These are phyloP conservation scores for Microdon myrmicae DNA, from an alignment of 2,888 invertebrate genomes.

Conservation along the genomic window DNA sequence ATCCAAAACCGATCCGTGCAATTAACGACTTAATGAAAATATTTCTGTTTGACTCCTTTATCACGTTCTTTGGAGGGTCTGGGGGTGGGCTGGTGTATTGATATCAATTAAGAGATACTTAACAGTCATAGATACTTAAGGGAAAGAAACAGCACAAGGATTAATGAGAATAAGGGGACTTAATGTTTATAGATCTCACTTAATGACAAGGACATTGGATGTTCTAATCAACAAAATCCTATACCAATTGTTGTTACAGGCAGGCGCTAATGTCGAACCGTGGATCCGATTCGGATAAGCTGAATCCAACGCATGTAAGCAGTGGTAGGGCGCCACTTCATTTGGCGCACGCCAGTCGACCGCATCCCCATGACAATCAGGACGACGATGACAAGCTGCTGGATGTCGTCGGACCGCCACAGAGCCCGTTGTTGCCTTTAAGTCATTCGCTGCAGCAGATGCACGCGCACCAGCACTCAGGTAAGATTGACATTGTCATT, in stretches of 20 bases:
- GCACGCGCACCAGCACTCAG: conserved; percentile 68
- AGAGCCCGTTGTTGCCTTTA: conserved; percentile 78
- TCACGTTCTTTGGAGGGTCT: conserved; percentile 1
- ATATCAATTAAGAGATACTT: conserved; percentile 24
- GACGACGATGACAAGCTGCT: conserved; percentile 87
- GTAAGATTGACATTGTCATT: conserved; percentile 57
- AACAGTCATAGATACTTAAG: conserved; percentile 21
- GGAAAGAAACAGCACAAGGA: not conserved
- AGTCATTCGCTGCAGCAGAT: conserved; percentile 67
- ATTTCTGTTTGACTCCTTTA: conserved; percentile 12
- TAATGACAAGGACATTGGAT: conserved; percentile 58
- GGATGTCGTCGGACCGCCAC: conserved; percentile 89
- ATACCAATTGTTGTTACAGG: conserved; percentile 71
- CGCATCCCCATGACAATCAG: conserved; percentile 66
- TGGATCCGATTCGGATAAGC: conserved; percentile 68
- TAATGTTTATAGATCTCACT: not conserved
- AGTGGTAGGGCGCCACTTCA: conserved; percentile 66
- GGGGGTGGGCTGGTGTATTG: conserved; percentile 14
- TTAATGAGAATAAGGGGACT: not conserved
- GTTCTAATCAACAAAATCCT: conserved; percentile 64
- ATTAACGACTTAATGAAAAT: conserved; percentile 43
- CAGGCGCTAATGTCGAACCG: conserved; percentile 72
- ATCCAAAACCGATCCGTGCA: conserved; percentile 24
- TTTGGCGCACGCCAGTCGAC: conserved; percentile 65
- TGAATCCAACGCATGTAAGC: conserved; percentile 71